A percentile compares a stretch with the other conserved stretches of the same genome.
phyloP scores from a whole-genome alignment of 1,140 invertebrate genomes.

The Drosophila novamexicana region DNA sequence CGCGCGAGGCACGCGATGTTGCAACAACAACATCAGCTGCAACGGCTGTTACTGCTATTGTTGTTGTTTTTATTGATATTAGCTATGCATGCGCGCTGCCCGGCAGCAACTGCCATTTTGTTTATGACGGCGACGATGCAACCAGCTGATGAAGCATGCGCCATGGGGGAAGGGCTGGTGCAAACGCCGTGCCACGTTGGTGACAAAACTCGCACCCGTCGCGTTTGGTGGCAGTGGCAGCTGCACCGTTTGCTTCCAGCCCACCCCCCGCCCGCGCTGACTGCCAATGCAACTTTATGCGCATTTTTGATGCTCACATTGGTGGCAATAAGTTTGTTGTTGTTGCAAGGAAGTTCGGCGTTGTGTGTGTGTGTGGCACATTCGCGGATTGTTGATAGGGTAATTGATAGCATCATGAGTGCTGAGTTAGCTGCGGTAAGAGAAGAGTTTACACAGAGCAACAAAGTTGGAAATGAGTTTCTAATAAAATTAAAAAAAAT shows the following conservation, averaged over 20 bases:
- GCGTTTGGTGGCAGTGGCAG: constrained; percentile 18
- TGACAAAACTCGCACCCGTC: constrained; percentile 30
- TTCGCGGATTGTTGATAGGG: constrained; percentile 36
- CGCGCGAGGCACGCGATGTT: constrained; percentile 57
- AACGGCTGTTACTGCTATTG: constrained; percentile 44
- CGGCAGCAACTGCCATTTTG: constrained; percentile 75
- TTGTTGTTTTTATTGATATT: constrained; percentile 77
- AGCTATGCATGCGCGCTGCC: constrained; percentile 71
- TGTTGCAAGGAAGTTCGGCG: constrained; percentile 15
- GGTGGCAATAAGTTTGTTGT: constrained; percentile 16
- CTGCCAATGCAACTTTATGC: constrained; percentile 71
- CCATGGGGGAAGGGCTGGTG: constrained; percentile 8
- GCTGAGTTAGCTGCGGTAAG: constrained; percentile 2
- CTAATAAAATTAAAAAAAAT: no score
- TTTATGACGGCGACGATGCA: constrained; percentile 76
- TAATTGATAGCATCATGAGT: constrained; percentile 34
- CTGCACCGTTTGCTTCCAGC: constrained; percentile 15
- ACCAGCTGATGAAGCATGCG: constrained; percentile 49
- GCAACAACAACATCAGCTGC: constrained; percentile 24
- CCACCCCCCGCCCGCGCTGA: not conserved
- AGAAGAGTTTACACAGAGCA: not conserved
- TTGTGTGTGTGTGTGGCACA: constrained; percentile 9
- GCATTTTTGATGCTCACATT: constrained; percentile 54
- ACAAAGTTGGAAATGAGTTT: not conserved
- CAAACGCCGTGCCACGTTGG: constrained; percentile 11